Evolutionary conservation across 2,797 vertebrate species (phyloP).

Genomic region (Neosalanx taihuensis): DNA sequence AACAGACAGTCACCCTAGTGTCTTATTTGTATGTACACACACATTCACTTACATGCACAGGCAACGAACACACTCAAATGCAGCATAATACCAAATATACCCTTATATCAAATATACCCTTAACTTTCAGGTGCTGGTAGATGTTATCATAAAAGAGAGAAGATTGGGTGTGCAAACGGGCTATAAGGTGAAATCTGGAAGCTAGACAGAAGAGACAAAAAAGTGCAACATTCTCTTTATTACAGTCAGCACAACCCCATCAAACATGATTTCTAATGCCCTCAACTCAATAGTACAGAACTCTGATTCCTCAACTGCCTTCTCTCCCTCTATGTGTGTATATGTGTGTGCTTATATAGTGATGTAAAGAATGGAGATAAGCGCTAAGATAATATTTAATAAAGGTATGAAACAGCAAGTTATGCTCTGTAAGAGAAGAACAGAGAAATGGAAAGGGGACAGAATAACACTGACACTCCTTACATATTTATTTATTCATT

Average conservation of each 20-base stretch:
- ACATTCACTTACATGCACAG: constrained; percentile 23
- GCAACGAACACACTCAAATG: not conserved
- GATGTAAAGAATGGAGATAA: too few species aligned
- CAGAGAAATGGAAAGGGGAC: too few species aligned
- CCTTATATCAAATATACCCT: not conserved
- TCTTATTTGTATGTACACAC: not conserved
- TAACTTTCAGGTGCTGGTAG: not conserved
- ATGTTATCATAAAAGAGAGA: constrained; percentile 33
- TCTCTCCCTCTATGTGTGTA: constrained; percentile 19
- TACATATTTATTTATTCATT: too few species aligned
- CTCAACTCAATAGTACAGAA: not conserved
- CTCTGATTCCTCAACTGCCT: constrained; percentile 1
- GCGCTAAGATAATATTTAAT: too few species aligned
- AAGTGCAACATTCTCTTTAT: constrained; percentile 32
- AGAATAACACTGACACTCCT: too few species aligned
- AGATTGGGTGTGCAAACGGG: constrained; percentile 19
- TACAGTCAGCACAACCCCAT: constrained; percentile 21
- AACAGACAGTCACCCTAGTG: constrained; percentile 6
- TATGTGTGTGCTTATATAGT: not conserved
- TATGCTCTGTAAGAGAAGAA: too few species aligned
- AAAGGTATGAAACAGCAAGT: too few species aligned
- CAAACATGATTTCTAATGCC: constrained; percentile 19
- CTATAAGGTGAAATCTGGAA: constrained; percentile 30
- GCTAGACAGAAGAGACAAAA: not conserved
- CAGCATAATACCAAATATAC: not conserved